Evolutionary conservation across 2,888 invertebrate genomes (phyloP).

Genomic region (Callyntrura guangdongensis): DNA sequence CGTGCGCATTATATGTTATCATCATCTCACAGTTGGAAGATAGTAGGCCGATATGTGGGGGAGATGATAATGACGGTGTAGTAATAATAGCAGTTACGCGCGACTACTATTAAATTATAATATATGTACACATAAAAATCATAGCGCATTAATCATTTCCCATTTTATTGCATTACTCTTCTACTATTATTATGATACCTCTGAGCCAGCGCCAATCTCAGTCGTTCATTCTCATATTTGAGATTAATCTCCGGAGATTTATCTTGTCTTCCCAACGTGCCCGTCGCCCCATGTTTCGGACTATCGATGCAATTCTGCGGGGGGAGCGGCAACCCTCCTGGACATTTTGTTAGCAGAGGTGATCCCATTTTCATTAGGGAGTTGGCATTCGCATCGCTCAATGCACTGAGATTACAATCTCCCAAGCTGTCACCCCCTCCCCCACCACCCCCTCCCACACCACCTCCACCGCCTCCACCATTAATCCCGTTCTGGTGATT

Average conservation of each 20-base stretch:
- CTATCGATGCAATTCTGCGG: conserved; percentile 87
- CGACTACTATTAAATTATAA: conserved; percentile 13
- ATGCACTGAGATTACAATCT: conserved; percentile 64
- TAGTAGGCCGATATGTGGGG: neutral
- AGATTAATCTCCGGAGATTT: conserved; percentile 92
- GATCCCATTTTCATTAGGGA: conserved; percentile 82
- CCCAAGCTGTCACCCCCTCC: conserved; percentile 63
- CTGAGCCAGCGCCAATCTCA: conserved; percentile 97
- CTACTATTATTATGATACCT: conserved; percentile 88
- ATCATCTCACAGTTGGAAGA: neutral
- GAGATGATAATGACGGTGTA: neutral
- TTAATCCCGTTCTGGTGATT: conserved; percentile 72
- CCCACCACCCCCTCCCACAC: conserved; percentile 69
- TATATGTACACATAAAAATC: neutral
- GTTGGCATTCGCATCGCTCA: conserved; percentile 82
- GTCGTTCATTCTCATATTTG: conserved; percentile 98
- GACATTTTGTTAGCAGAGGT: conserved; percentile 80
- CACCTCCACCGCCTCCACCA: conserved; percentile 75
- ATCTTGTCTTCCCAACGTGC: conserved; percentile 85
- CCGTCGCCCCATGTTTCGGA: conserved; percentile 88
- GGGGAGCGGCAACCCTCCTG: conserved; percentile 66
- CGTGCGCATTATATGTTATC: no score
- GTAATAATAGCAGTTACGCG: conserved; percentile 1
- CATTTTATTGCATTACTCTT: neutral
- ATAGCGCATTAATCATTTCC: conserved; percentile 56